Conservation (phyloP, 2,797 vertebrate genomes). For the Sebastes hubbsi region DNA sequence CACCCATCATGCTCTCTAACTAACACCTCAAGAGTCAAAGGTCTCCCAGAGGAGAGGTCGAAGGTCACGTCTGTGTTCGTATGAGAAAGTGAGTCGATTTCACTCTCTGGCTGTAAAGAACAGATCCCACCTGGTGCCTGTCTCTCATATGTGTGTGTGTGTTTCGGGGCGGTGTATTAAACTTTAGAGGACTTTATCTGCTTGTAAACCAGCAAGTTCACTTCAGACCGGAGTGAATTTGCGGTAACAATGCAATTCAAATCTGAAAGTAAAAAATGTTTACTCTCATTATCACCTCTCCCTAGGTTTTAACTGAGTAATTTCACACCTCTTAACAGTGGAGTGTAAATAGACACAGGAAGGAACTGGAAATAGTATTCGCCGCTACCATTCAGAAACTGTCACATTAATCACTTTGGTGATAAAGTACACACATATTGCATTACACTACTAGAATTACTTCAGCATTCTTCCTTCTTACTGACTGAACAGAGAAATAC, state of each 20-base stretch:
- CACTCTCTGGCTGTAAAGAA: constrained; percentile 21
- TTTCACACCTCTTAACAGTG: neutral
- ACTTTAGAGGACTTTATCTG: neutral
- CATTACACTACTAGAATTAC: neutral
- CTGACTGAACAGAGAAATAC: neutral
- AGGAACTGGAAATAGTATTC: constrained; percentile 4
- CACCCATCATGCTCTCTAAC: constrained; percentile 14
- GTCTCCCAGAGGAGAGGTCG: constrained; percentile 17
- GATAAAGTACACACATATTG: neutral
- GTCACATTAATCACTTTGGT: neutral
- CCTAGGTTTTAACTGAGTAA: neutral
- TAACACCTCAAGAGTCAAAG: constrained; percentile 34
- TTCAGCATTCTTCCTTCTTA: neutral
- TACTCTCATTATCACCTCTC: neutral
- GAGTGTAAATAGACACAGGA: neutral
- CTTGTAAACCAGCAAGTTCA: neutral
- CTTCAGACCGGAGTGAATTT: neutral
- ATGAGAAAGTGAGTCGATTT: constrained; percentile 38
- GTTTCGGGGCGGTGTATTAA: neutral
- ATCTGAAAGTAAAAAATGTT: neutral
- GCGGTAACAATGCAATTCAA: neutral
- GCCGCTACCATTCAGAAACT: neutral
- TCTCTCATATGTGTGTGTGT: neutral
- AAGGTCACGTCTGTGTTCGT: constrained; percentile 37
- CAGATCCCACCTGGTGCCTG: constrained; percentile 32